Conservation (phyloP, 2,888 invertebrate genomes). For the Epirrhoe tristata region DNA sequence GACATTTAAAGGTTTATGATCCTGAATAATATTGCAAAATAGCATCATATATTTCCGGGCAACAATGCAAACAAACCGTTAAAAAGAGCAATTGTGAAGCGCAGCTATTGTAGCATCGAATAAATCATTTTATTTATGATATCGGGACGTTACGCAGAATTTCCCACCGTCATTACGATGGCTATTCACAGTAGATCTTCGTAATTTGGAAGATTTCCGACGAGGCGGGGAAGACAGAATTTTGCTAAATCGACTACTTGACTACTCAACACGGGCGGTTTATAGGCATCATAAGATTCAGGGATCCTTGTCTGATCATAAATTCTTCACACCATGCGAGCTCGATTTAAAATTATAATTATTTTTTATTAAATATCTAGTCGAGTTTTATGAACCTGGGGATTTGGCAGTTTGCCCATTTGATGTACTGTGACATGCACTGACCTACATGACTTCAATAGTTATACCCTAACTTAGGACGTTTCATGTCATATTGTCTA, state of each 20-base stretch:
- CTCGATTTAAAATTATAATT: conserved; percentile 48
- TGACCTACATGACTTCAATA: conserved; percentile 5
- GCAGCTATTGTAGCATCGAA: conserved; percentile 54
- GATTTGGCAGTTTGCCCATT: conserved; percentile 24
- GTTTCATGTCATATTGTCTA: background rate
- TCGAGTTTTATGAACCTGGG: conserved; percentile 25
- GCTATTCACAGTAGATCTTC: conserved; percentile 72
- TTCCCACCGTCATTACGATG: conserved; percentile 67
- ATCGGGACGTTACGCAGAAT: conserved; percentile 63
- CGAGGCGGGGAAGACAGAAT: conserved; percentile 58
- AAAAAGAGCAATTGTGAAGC: conserved; percentile 37
- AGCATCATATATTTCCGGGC: conserved; percentile 33
- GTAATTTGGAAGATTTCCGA: conserved; percentile 76
- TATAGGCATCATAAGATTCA: conserved; percentile 79
- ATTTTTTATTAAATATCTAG: conserved; percentile 41
- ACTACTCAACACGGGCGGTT: conserved; percentile 74
- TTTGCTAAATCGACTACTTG: conserved; percentile 68
- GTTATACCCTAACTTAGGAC: background rate
- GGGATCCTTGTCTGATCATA: conserved; percentile 72
- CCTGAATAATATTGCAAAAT: conserved; percentile 35
- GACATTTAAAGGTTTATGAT: conserved; percentile 27
- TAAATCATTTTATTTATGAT: conserved; percentile 67
- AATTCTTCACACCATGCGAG: conserved; percentile 63
- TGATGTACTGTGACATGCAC: conserved; percentile 38
- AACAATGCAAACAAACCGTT: conserved; percentile 39